Evolutionary conservation across 2,113 vertebrate genomes (phyloP).

Genomic region (Hippocampus barbouri): DNA sequence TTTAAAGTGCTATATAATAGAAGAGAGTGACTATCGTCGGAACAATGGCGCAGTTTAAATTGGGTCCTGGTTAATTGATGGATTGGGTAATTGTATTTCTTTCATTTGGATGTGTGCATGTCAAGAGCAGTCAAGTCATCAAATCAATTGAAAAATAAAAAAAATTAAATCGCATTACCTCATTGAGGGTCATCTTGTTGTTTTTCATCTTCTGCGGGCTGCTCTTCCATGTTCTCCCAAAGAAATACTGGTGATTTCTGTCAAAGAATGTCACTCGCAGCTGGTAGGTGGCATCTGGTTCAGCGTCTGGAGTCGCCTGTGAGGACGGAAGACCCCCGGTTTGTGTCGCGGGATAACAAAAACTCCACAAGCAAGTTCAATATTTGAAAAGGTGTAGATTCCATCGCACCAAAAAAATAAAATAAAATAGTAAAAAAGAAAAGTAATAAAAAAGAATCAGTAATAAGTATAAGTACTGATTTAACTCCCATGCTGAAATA

Average conservation of each 20-base stretch:
- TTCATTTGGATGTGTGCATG: no score
- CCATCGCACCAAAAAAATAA: not conserved
- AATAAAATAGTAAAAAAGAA: no score
- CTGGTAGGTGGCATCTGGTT: conserved; percentile 69
- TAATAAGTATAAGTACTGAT: no score
- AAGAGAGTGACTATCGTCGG: no score
- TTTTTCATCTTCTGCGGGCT: conserved; percentile 36
- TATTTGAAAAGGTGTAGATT: not conserved
- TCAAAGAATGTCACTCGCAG: conserved; percentile 85
- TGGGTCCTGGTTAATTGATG: no score
- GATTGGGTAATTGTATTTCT: no score
- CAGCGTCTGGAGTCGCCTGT: conserved; percentile 46
- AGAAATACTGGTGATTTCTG: conserved; percentile 79
- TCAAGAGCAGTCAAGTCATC: no score
- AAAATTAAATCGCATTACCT: conserved; percentile 69
- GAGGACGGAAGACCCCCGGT: conserved; percentile 1
- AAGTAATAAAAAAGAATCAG: no score
- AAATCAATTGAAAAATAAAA: no score
- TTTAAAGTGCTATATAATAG: no score
- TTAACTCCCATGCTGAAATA: no score
- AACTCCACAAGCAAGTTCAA: not conserved
- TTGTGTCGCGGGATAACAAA: not conserved
- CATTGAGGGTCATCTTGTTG: conserved; percentile 71
- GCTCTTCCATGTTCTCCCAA: conserved; percentile 87
- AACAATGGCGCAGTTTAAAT: no score